Percentiles rank a stretch among this genome's conserved stretches.
Evolutionary conservation across 2,113 vertebrate genomes (phyloP).

Genomic region (Progne subis): DNA sequence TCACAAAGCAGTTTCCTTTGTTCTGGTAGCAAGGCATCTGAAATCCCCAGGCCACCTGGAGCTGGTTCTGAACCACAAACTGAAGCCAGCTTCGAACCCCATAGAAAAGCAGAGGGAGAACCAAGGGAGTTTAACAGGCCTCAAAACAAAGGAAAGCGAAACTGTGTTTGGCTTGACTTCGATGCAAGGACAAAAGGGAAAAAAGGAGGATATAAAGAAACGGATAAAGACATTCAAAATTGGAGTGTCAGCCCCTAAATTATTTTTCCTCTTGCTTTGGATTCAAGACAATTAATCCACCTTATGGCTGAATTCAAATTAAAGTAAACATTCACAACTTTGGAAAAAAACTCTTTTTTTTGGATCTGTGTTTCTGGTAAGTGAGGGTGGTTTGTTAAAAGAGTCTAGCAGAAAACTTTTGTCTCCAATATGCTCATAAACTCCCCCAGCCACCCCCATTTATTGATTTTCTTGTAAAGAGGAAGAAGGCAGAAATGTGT

Average conservation of each 20-base stretch:
- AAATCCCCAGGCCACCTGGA: background rate
- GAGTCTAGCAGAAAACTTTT: background rate
- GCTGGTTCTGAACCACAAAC: background rate
- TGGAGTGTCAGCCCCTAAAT: background rate
- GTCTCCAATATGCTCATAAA: background rate
- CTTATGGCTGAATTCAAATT: background rate
- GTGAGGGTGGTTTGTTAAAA: background rate
- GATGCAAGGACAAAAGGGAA: background rate
- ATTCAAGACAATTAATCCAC: background rate
- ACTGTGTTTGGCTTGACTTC: background rate
- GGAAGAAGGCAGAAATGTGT: background rate
- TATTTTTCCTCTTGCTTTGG: background rate
- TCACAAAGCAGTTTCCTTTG: background rate
- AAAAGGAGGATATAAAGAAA: background rate
- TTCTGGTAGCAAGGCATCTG: background rate
- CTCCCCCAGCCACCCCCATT: fast-evolving
- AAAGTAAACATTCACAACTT: background rate
- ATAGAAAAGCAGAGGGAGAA: background rate
- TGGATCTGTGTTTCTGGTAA: background rate
- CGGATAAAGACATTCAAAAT: background rate
- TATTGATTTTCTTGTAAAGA: background rate
- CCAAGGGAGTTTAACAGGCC: background rate
- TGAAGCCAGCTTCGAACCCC: background rate
- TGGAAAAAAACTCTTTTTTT: background rate
- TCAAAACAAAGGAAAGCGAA: background rate